Conservation (phyloP, 2,113 vertebrate genomes). For the Stegostoma tigrinum region DNA sequence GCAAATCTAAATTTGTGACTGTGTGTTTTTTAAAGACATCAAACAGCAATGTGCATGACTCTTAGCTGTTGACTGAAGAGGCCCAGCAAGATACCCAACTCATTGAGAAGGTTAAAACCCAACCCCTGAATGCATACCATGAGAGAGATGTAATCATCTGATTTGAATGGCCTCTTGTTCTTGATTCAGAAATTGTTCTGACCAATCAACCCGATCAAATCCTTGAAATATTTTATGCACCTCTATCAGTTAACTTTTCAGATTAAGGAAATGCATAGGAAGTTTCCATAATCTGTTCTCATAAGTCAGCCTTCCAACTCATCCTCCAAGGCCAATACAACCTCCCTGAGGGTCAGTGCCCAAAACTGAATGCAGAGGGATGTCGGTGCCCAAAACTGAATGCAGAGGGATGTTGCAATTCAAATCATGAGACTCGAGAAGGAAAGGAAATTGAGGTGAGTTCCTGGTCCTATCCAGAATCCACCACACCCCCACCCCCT, state of each 20-base stretch:
- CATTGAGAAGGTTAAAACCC: too few relatives aligned
- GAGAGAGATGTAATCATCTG: too few relatives aligned
- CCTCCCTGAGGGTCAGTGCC: not conserved
- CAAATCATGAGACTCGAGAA: too few relatives aligned
- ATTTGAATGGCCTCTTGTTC: not conserved
- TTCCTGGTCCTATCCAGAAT: not conserved
- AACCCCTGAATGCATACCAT: too few relatives aligned
- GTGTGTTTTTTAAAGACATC: too few relatives aligned
- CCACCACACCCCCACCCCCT: not conserved
- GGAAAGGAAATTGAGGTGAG: not conserved
- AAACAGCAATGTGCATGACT: too few relatives aligned
- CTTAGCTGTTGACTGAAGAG: too few relatives aligned
- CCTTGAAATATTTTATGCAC: not conserved
- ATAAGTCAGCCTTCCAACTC: not conserved
- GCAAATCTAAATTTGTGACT: too few relatives aligned
- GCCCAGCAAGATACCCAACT: too few relatives aligned
- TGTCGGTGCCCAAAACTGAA: not conserved
- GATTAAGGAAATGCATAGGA: not conserved
- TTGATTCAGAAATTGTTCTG: not conserved
- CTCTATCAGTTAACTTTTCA: not conserved
- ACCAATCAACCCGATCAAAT: not conserved
- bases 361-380: not conserved
- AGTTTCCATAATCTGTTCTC: not conserved
- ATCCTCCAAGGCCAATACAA: not conserved
- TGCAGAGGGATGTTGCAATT: too few relatives aligned